Conservation (phyloP, 2,113 vertebrate genomes). For the Fregetta grallaria region DNA sequence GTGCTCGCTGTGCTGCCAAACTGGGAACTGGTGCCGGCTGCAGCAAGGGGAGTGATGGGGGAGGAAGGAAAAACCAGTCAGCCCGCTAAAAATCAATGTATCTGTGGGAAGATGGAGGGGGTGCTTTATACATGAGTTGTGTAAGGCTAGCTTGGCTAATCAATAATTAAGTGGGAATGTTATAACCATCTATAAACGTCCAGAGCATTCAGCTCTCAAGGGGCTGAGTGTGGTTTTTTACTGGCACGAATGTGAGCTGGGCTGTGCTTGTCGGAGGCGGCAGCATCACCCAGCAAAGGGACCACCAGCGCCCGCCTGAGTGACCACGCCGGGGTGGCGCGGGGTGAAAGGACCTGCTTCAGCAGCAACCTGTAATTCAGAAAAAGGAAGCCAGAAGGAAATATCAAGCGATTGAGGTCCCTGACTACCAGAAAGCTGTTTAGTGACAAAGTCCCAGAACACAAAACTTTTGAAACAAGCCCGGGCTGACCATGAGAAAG, state of each 20-base stretch:
- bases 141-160: neutral
- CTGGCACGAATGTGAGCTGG: neutral
- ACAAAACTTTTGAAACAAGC: neutral
- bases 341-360: too few species aligned
- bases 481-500: neutral
- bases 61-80: neutral
- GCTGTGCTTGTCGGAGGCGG: neutral
- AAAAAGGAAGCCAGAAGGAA: neutral
- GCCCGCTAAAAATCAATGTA: accelerated
- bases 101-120: neutral
- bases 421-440: neutral
- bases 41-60: neutral
- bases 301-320: accelerated
- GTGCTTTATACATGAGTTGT: accelerated
- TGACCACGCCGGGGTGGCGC: accelerated
- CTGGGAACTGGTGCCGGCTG: neutral
- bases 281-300: neutral
- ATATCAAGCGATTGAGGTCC: neutral
- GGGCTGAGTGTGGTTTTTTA: neutral
- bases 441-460: neutral
- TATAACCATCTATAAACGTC: neutral
- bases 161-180: neutral
- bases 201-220: accelerated
- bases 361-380: accelerated
- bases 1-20: accelerated